A percentile compares a stretch with the other conserved stretches of the same genome.
These are phyloP conservation scores for Coleophora deauratella DNA, from an alignment of 2,888 invertebrate species.

Conservation along the genomic window DNA sequence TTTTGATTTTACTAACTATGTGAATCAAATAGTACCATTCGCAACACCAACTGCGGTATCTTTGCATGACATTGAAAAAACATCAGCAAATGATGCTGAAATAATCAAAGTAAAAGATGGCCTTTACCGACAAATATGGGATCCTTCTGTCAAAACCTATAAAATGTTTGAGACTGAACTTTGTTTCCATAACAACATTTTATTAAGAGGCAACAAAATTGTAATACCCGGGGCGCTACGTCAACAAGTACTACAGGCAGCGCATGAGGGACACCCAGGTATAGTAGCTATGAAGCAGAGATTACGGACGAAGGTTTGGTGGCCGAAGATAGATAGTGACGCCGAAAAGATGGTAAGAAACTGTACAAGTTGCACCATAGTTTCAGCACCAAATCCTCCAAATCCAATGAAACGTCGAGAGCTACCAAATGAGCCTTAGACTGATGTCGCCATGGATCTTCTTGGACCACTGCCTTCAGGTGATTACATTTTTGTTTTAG, in stretches of 20 bases:
- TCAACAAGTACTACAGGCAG: no score
- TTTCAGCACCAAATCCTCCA: slow-evolving; percentile 12
- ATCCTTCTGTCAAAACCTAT: slow-evolving; percentile 4
- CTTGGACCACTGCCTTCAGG: slow-evolving; percentile 18
- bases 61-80: slow-evolving; percentile 2
- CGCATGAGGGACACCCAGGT: no score
- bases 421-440: slow-evolving; percentile 12
- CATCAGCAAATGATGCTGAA: slow-evolving; percentile 1
- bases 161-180: slow-evolving; percentile 7
- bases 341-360: slow-evolving; percentile 12
- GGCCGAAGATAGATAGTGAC: slow-evolving; percentile 18
- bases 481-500: slow-evolving; percentile 16
- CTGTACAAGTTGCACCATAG: slow-evolving; percentile 18
- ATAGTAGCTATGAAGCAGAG: no score
- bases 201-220: slow-evolving; percentile 1
- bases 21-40: background rate
- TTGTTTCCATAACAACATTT: slow-evolving; percentile 5
- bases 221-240: slow-evolving; percentile 1
- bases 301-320: slow-evolving; percentile 21
- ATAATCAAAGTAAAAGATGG: slow-evolving; percentile 3
- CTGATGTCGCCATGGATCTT: slow-evolving; percentile 17
- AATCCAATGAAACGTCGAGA: slow-evolving; percentile 13
- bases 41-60: background rate
- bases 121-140: background rate
- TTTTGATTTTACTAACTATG: no score